These are phyloP conservation scores for Galerucella pusilla DNA, from an alignment of 2,888 invertebrate genomes.

Conservation along the genomic window DNA sequence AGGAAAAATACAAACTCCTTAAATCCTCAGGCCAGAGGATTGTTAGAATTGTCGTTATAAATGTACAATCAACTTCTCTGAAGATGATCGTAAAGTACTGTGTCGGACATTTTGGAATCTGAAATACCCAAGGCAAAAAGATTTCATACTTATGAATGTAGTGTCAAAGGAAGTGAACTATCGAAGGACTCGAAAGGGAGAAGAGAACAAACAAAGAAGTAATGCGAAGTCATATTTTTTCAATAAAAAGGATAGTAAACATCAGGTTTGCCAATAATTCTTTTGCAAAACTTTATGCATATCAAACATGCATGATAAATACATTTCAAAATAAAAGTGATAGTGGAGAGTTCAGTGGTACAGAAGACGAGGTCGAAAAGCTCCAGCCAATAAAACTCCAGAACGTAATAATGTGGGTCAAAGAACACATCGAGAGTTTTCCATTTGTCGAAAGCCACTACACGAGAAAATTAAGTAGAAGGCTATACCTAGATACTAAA, in stretches of 20 bases:
- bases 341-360: constrained; percentile 17
- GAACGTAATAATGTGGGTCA: constrained; percentile 4
- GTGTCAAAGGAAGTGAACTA: constrained; percentile 19
- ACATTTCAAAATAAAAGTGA: constrained; percentile 32
- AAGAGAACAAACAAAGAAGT: background rate
- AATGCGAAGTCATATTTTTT: constrained; percentile 6
- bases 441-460: constrained; percentile 33
- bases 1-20: constrained; percentile 3
- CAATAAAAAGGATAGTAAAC: background rate
- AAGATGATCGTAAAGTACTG: constrained; percentile 12
- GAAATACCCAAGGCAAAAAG: constrained; percentile 16
- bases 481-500: constrained; percentile 21
- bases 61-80: constrained; percentile 20
- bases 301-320: constrained; percentile 28
- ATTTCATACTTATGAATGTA: background rate
- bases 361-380: constrained; percentile 22
- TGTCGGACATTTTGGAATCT: constrained; percentile 28
- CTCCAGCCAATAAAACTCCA: background rate
- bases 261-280: background rate
- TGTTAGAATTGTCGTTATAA: constrained; percentile 21
- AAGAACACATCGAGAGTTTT: constrained; percentile 36
- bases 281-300: constrained; percentile 16
- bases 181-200: constrained; percentile 15
- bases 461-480: constrained; percentile 27
- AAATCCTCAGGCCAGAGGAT: constrained; percentile 16